A percentile compares a stretch with the other conserved stretches of the same genome.
phyloP scores from a whole-genome alignment of 2,888 invertebrate genomes.

The Chalcosyrphus nemorum region DNA sequence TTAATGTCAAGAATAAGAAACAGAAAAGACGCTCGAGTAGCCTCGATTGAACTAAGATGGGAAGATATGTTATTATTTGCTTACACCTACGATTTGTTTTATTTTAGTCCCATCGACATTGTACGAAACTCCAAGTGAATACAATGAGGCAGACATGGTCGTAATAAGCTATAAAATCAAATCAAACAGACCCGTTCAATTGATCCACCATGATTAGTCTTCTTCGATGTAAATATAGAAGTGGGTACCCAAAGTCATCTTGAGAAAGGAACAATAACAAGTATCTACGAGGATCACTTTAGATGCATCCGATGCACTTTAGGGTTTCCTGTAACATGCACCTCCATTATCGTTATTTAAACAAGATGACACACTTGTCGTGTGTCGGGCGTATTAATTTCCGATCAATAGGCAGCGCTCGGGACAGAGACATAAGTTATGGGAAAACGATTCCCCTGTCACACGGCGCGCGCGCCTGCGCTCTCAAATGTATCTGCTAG shows the following conservation, averaged over 20 bases:
- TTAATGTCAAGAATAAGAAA: too few relatives aligned
- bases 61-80: too few relatives aligned
- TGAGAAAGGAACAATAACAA: background rate
- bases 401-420: slow-evolving; percentile 73
- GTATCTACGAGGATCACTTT: slow-evolving; percentile 59
- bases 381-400: slow-evolving; percentile 73
- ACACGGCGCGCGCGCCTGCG: slow-evolving; percentile 14
- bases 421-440: slow-evolving; percentile 67
- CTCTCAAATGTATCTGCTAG: slow-evolving; percentile 33
- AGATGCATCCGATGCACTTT: slow-evolving; percentile 71
- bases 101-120: background rate
- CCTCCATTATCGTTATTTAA: slow-evolving; percentile 73
- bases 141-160: slow-evolving; percentile 11
- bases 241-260: slow-evolving; percentile 16
- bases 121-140: slow-evolving; percentile 19
- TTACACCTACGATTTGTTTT: too few relatives aligned
- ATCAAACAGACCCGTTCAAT: slow-evolving; percentile 30
- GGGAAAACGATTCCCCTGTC: slow-evolving; percentile 61
- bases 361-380: slow-evolving; percentile 73
- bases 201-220: slow-evolving; percentile 54
- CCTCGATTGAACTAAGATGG: too few relatives aligned
- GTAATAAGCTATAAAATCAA: slow-evolving; percentile 18
- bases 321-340: slow-evolving; percentile 73
- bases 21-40: too few relatives aligned
- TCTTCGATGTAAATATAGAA: slow-evolving; percentile 25